A percentile compares a stretch with the other conserved stretches of the same genome.
Evolutionary conservation across 2,888 invertebrate species (phyloP).

Genomic region (Drosophila engyochracea): DNA sequence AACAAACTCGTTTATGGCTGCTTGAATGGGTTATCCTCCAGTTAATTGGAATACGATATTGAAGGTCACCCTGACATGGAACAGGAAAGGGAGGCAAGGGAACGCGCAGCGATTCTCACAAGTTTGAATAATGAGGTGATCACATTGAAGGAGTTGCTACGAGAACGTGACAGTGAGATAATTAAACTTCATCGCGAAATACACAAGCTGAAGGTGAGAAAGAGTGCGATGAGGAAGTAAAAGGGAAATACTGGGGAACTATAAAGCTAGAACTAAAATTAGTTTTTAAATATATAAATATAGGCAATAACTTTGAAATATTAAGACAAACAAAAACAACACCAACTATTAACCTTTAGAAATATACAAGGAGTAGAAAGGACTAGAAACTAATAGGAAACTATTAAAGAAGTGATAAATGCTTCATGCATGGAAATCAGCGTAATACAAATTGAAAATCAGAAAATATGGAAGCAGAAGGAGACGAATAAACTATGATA

Average conservation of each 20-base stretch:
- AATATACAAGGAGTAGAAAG: background rate
- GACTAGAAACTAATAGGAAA: background rate
- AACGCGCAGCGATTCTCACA: constrained; percentile 84
- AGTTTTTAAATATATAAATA: background rate
- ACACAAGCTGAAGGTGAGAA: constrained; percentile 86
- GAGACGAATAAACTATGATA: background rate
- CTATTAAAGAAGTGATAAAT: background rate
- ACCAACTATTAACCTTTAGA: background rate
- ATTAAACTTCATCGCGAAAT: constrained; percentile 89
- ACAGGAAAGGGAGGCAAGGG: constrained; percentile 53
- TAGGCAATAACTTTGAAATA: background rate
- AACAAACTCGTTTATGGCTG: constrained; percentile 8
- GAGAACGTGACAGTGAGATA: constrained; percentile 87
- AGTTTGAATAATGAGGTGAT: constrained; percentile 87
- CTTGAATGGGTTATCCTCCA: constrained; percentile 39
- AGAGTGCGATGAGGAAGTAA: background rate
- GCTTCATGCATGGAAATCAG: background rate
- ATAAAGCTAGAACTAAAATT: background rate
- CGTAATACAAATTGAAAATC: background rate
- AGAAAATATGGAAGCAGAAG: background rate
- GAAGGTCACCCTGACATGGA: constrained; percentile 46
- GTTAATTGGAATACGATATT: constrained; percentile 17
- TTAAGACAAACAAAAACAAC: background rate
- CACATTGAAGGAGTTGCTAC: constrained; percentile 87
- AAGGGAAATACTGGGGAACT: background rate